Percentiles rank a stretch among this genome's conserved stretches.
phyloP scores from a whole-genome alignment of 92 coral and sea anemone species.

The Plumapathes pennacea region DNA sequence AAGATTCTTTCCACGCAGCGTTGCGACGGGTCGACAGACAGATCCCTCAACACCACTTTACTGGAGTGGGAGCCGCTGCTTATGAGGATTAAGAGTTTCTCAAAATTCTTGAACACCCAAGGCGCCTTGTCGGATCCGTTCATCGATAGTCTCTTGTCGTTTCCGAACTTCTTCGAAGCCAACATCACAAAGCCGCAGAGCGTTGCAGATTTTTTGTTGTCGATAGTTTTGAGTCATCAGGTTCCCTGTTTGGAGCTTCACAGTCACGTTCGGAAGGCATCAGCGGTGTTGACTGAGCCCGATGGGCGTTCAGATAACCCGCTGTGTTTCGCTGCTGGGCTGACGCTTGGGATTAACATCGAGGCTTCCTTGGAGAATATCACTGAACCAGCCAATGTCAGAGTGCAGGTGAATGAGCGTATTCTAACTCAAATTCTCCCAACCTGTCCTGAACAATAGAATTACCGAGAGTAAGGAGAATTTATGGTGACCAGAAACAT shows the following conservation, averaged over 20 bases:
- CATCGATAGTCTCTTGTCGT: constrained; percentile 68
- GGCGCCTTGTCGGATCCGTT: constrained; percentile 64
- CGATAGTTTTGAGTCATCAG: constrained; percentile 57
- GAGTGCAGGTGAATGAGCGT: constrained; percentile 72
- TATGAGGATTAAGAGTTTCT: constrained; percentile 72
- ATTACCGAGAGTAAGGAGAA: no score
- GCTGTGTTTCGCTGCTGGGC: constrained; percentile 84
- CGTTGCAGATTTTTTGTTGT: constrained; percentile 75
- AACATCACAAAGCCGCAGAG: constrained; percentile 89
- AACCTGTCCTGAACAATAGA: no score
- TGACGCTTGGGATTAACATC: constrained; percentile 82
- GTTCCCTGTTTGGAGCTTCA: constrained; percentile 56
- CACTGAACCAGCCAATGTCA: constrained; percentile 65
- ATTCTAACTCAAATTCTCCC: no score
- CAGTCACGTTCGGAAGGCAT: constrained; percentile 68
- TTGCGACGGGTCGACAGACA: constrained; percentile 60
- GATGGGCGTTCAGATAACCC: constrained; percentile 97
- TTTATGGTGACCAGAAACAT: no score
- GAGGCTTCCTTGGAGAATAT: constrained; percentile 88
- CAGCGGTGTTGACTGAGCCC: constrained; percentile 82
- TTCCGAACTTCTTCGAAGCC: constrained; percentile 87
- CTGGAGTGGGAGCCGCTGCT: constrained; percentile 91
- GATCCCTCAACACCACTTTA: constrained; percentile 66
- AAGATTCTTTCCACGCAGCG: constrained; percentile 78
- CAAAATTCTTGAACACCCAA: constrained; percentile 56